These are phyloP conservation scores for Labia minor DNA, from an alignment of 2,888 invertebrate genomes.

Conservation along the genomic window DNA sequence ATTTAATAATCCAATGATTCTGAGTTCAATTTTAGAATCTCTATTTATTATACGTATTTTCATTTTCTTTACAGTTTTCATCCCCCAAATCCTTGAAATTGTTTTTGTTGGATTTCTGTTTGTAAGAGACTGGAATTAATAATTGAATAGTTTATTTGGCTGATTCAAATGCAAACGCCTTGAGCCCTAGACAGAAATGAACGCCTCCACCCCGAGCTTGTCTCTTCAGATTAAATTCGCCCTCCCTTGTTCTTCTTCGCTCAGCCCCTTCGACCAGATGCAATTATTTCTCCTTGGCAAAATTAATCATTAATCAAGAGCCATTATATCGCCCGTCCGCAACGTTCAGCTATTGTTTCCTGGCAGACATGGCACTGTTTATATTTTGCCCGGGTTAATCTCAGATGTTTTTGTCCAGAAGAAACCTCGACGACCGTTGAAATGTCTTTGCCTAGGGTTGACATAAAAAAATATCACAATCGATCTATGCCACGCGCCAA, in stretches of 20 bases:
- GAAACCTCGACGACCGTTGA: neutral
- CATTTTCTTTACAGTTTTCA: too few species aligned
- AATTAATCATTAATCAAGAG: constrained; percentile 25
- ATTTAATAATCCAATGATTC: too few species aligned
- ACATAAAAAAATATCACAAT: neutral
- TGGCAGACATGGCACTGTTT: neutral
- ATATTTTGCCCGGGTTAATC: constrained; percentile 3
- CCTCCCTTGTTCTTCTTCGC: neutral
- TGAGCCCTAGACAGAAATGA: constrained; percentile 8
- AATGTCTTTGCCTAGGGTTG: constrained; percentile 1
- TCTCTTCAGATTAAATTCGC: constrained; percentile 3
- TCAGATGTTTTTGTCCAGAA: neutral
- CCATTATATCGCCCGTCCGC: constrained; percentile 22
- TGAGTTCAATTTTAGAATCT: too few species aligned
- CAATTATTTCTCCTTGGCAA: constrained; percentile 23
- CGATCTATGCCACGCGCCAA: constrained; percentile 7
- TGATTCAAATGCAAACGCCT: constrained; percentile 2
- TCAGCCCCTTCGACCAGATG: neutral
- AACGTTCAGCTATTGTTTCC: neutral
- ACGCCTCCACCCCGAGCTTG: constrained; percentile 8
- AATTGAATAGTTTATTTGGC: constrained; percentile 3
- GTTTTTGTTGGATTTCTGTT: neutral
- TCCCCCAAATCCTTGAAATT: neutral
- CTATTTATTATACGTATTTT: too few species aligned
- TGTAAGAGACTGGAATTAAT: constrained; percentile 13